A percentile compares a stretch with the other conserved stretches of the same genome.
Conservation (phyloP, 2,113 vertebrate genomes). For the Rhinichthys klamathensis region DNA sequence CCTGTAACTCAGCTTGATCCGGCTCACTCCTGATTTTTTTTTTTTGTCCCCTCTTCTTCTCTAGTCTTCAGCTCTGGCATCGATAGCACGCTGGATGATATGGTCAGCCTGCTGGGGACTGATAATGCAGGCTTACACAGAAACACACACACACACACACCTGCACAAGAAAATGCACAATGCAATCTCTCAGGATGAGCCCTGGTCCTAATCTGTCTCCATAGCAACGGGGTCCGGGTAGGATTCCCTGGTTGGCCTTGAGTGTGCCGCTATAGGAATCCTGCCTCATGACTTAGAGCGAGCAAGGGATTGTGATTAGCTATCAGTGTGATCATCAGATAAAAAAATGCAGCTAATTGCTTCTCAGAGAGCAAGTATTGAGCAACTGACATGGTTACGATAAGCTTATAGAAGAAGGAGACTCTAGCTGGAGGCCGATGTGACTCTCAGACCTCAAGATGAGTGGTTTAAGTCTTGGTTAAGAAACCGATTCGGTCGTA, state of each 20-base stretch:
- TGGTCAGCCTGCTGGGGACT: conserved; percentile 57
- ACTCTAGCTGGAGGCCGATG: not conserved
- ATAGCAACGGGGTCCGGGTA: conserved; percentile 52
- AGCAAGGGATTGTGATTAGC: conserved; percentile 54
- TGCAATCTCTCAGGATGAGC: conserved; percentile 54
- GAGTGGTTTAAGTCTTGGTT: conserved; percentile 28
- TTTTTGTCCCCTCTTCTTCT: conserved; percentile 57
- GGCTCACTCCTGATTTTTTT: conserved; percentile 36
- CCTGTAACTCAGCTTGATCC: conserved; percentile 46
- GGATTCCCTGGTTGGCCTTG: conserved; percentile 8
- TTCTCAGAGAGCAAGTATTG: conserved; percentile 67
- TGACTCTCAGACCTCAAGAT: not conserved
- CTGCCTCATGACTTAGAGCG: conserved; percentile 19
- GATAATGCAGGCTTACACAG: conserved; percentile 55
- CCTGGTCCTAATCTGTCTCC: conserved; percentile 54
- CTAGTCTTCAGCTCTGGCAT: conserved; percentile 50
- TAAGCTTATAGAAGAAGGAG: conserved; percentile 30
- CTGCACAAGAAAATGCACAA: conserved; percentile 47
- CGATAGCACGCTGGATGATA: conserved; percentile 53
- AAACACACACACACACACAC: conserved; percentile 8
- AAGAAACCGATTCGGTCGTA: not conserved
- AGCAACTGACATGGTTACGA: conserved; percentile 60
- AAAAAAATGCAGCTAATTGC: conserved; percentile 73
- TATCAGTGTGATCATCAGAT: conserved; percentile 67
- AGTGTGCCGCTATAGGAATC: not conserved